Percentiles rank a stretch among this genome's conserved stretches.
phyloP scores from a whole-genome alignment of 1,140 invertebrate species.

The Eueides isabella region DNA sequence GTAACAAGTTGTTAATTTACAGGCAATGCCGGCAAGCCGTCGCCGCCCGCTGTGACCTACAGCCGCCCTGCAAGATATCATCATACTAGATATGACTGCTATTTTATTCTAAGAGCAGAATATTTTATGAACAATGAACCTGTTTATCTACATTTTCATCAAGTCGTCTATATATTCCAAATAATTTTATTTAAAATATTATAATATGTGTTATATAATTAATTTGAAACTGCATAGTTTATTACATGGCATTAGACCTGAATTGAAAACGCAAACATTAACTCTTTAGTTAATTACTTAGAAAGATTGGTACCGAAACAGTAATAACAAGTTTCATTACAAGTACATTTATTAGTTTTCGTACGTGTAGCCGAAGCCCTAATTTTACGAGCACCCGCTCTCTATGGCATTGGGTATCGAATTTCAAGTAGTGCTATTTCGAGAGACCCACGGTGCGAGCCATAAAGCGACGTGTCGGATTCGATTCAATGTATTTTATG shows the following conservation, averaged over 20 bases:
- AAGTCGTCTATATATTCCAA: not conserved
- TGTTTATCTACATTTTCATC: too few species aligned
- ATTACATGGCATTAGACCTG: too few species aligned
- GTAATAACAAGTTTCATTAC: conserved; percentile 16
- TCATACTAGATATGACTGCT: not conserved
- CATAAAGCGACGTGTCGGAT: conserved; percentile 75
- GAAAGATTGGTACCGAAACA: conserved; percentile 12
- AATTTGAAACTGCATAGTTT: too few species aligned
- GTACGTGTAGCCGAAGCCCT: conserved; percentile 52
- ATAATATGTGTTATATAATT: not conserved
- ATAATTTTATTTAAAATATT: not conserved
- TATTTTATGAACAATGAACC: not conserved
- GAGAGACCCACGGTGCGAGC: conserved; percentile 59
- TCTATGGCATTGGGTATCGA: conserved; percentile 68
- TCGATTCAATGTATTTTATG: conserved; percentile 77
- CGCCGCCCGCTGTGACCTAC: conserved; percentile 77
- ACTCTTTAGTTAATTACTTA: not conserved
- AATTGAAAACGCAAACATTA: not conserved
- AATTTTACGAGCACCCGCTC: conserved; percentile 74
- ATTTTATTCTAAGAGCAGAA: not conserved
- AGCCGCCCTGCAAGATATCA: conserved; percentile 34
- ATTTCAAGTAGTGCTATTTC: conserved; percentile 75
- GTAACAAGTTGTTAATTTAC: conserved; percentile 79
- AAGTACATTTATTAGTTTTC: conserved; percentile 49
- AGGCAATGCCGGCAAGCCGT: conserved; percentile 67